Evolutionary conservation across 2,888 invertebrate species (phyloP).

Genomic region (Diploptera punctata): DNA sequence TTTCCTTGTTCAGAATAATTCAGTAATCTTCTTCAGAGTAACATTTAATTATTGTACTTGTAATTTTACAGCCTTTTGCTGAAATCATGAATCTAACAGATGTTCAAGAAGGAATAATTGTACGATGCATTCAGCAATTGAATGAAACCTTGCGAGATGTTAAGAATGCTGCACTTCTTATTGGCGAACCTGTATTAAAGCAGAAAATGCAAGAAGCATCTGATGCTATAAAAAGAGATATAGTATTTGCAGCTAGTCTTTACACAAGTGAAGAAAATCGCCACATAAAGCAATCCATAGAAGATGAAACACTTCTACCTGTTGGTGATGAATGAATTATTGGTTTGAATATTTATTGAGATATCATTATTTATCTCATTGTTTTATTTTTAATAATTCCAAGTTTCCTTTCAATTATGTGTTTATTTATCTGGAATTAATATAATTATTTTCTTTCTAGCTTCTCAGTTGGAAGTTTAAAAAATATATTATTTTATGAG

Average conservation of each 20-base stretch:
- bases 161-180: slow-evolving; percentile 88
- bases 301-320: background rate
- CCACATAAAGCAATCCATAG: slow-evolving; percentile 47
- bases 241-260: slow-evolving; percentile 96
- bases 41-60: no score
- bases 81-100: slow-evolving; percentile 93
- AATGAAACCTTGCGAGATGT: slow-evolving; percentile 92
- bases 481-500: no score
- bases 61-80: slow-evolving; percentile 75
- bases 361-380: no score
- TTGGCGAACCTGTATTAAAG: slow-evolving; percentile 90
- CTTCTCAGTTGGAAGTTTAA: no score
- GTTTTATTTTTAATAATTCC: no score
- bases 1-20: no score
- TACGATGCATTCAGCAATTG: slow-evolving; percentile 94
- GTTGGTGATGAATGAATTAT: slow-evolving; percentile 25
- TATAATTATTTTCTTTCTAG: no score
- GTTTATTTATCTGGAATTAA: no score
- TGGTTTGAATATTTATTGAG: no score
- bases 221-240: slow-evolving; percentile 92
- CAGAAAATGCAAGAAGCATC: slow-evolving; percentile 96
- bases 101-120: slow-evolving; percentile 97
- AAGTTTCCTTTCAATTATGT: no score
- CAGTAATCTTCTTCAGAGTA: no score
- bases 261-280: slow-evolving; percentile 66